These are phyloP conservation scores for Cerceris rybyensis DNA, from an alignment of 2,888 invertebrate genomes.

Conservation along the genomic window DNA sequence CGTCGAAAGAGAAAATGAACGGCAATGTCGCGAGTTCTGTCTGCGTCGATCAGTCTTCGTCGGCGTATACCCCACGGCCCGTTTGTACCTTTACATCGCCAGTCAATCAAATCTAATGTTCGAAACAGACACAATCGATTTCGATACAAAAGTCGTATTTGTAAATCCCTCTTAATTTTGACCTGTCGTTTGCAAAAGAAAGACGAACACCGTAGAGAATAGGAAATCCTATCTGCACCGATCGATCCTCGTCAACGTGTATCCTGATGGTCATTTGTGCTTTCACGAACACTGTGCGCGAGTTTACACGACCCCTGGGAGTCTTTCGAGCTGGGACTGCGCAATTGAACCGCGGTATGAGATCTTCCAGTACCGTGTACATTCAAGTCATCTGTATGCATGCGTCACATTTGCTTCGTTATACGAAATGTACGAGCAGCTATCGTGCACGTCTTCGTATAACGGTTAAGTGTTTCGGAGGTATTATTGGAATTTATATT, in stretches of 20 bases:
- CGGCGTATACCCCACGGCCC: background rate
- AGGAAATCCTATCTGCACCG: slow-evolving; percentile 54
- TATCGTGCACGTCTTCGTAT: slow-evolving; percentile 24
- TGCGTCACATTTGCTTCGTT: slow-evolving; percentile 57
- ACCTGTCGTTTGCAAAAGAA: slow-evolving; percentile 10
- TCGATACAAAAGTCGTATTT: background rate
- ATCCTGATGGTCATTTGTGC: slow-evolving; percentile 62
- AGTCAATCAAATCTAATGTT: background rate
- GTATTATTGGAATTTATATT: too few species aligned
- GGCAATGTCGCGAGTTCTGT: background rate
- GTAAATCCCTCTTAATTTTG: slow-evolving; percentile 25
- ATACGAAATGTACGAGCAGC: slow-evolving; percentile 27
- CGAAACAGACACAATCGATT: background rate
- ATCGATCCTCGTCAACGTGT: slow-evolving; percentile 64
- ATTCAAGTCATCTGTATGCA: slow-evolving; percentile 55
- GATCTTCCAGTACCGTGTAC: slow-evolving; percentile 39
- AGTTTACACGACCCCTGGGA: slow-evolving; percentile 66
- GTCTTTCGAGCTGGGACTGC: slow-evolving; percentile 55
- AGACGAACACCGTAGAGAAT: slow-evolving; percentile 19
- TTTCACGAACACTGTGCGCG: slow-evolving; percentile 52
- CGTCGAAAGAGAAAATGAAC: slow-evolving; percentile 8
- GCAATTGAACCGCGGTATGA: slow-evolving; percentile 48
- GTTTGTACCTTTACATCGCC: too few species aligned
- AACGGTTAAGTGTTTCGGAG: slow-evolving; percentile 7
- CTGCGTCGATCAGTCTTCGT: background rate